Base-by-base conservation (phyloP, 2,797 vertebrate species). In the Morus bassanus region DNA sequence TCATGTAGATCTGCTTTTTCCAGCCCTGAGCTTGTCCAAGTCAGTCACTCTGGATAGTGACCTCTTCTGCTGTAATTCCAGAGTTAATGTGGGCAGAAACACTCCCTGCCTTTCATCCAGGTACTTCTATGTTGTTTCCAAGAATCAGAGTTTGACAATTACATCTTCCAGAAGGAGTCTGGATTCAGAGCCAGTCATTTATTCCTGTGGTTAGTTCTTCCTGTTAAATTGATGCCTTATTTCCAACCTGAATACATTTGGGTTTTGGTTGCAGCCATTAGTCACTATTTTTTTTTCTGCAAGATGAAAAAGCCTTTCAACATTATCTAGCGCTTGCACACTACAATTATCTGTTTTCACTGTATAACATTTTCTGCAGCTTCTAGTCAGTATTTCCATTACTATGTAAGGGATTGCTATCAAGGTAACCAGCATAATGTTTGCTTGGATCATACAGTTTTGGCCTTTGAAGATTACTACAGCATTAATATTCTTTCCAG, bases 361-460 rank as follows among this genome's bases (percentile, higher is more conserved):
- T 67, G 43, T 63, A 21, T 28, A 76, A 48, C n/a, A n/a, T 70
- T 91, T 86, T 79, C 63, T 90, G 43, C 84, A 92, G 81, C 64
- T 94, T 91, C 67, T 82, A 41, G 59, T 93, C 74, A 67, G 27
- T 73, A 28, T 93, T 96, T 96, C 95, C 86, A 94, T 94, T 89
- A 67, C 33, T 76, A 6, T 70, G 21, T 17, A 31, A 87, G 56
- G 70, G 46, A 73, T 85, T 79, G 43, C 61, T 89, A 1, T 82
- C 51, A 73, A 39, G 54, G 43, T 87, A 89, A 59, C 33, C 43
- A 93, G 51, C 43, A 33, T 75, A 39, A 35, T 82, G 30, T n/a
- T 85, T 85, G 19, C 56, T 91, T 81, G 77, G 24, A 54, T 91
- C 33, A 19, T 81, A 68, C 41, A 16, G 51, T 65, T 93, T 92